phyloP scores from a whole-genome alignment of 2,888 invertebrate species.

The Noctua comes region DNA sequence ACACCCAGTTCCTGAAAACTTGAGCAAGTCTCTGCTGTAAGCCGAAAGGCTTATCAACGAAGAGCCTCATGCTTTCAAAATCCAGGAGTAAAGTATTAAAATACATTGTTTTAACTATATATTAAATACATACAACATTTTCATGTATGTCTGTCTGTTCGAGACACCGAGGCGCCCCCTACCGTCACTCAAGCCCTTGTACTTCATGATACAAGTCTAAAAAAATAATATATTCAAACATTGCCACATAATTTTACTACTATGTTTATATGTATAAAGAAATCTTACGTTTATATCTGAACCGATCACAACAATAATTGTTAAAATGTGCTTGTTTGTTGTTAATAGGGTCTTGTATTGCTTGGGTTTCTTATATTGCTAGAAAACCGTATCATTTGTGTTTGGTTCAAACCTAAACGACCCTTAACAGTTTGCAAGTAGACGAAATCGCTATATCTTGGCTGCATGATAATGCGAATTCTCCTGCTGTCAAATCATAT shows the following conservation, averaged over 20 bases:
- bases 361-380: conserved; percentile 8
- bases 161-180: conserved; percentile 46
- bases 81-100: conserved; percentile 20
- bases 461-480: conserved; percentile 10
- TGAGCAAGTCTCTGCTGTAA: background rate
- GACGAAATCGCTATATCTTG: conserved; percentile 27
- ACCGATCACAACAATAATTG: conserved; percentile 12
- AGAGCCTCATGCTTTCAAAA: conserved; percentile 13
- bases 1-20: conserved; percentile 2
- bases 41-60: background rate
- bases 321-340: background rate
- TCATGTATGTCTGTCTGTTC: conserved; percentile 6
- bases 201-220: conserved; percentile 65
- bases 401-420: conserved; percentile 13
- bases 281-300: conserved; percentile 32
- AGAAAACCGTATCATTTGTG: background rate
- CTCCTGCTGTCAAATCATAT: conserved; percentile 20
- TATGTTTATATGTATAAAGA: conserved; percentile 52
- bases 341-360: background rate
- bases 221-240: conserved; percentile 66
- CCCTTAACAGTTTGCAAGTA: conserved; percentile 24
- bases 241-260: conserved; percentile 69
- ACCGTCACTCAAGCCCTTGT: conserved; percentile 52
- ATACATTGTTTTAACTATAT: conserved; percentile 36
- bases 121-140: conserved; percentile 19